Evolutionary conservation across 1,140 invertebrate species (phyloP), one percentile per base, ranked within the genome.

Genomic region (Antheraea pernyi): DNA sequence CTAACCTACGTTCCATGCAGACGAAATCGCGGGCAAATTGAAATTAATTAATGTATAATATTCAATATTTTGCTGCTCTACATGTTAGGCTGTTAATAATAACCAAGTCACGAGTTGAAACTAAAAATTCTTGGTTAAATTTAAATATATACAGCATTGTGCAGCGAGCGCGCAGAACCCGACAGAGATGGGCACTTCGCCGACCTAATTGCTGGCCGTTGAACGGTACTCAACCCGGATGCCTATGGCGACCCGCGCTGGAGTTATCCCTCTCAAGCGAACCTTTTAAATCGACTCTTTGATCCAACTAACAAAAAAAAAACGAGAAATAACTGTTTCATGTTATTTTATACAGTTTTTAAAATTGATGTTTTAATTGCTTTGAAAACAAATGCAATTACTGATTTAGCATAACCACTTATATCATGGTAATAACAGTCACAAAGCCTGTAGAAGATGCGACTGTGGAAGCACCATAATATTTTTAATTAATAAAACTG

Each of bases 191-290:
- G 46, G 64, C 42, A 59, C 19, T 67, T 8, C 53, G 13, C 53
- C 22, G 65, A 39, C 83, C 84, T 80, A 83, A 83, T 86, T 86
- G 84, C 68, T 73, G 81, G 65, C 74, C 81, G 76, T 84, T 82
- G 77, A 82, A 86, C 75, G 77, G 67, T 78, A 82, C 83, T 86
- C 80, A 82, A 82, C 83, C 80, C 79, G 78, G 74, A 79, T 80
- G 69, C 78, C 72, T 74, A 73, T 79, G 74, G 68, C 76, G 76
- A 74, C 68, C 67, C 61, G 59, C 65, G 65, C 70, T 53, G 62
- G 61, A 76, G 73, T 61, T 59, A 9, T 59, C 48, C 70, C 22
- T 39, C 64, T 18, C 71, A 42, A 42, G 16, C 46, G 1, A 13
- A 53, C 46, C 10, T 13, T 53, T 53, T 13, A 16, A 53, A 53